A percentile compares a stretch with the other conserved stretches of the same genome.
phyloP scores from a whole-genome alignment of 1,140 invertebrate species.

The Metopolophium dirhodum region DNA sequence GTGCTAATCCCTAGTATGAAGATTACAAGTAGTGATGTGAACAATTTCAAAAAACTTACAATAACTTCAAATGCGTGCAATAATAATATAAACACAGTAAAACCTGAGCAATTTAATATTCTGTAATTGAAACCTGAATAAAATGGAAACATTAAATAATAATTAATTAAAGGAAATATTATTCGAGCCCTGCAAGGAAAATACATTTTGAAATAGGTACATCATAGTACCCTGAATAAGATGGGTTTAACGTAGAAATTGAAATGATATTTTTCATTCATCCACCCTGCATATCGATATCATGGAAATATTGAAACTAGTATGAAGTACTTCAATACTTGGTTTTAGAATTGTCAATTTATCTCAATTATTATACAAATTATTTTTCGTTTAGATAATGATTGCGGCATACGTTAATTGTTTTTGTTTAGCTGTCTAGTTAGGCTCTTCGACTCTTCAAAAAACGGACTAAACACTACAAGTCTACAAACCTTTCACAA shows the following conservation, averaged over 20 bases:
- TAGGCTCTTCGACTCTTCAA: no score
- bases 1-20: slow-evolving; percentile 87
- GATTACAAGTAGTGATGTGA: slow-evolving; percentile 70
- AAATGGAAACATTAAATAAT: background rate
- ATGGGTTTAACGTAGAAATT: background rate
- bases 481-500: no score
- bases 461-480: no score
- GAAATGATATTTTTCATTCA: background rate
- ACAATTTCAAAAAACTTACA: slow-evolving; percentile 67
- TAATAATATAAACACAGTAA: background rate
- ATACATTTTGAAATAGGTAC: background rate
- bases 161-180: background rate
- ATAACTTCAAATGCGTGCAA: background rate
- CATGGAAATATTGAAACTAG: no score
- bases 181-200: background rate
- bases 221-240: background rate
- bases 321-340: no score
- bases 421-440: no score
- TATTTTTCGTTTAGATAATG: no score
- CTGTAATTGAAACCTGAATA: background rate
- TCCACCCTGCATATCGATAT: no score
- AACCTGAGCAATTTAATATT: background rate
- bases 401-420: no score
- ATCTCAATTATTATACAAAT: no score
- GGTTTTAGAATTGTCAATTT: no score